Percentiles rank a stretch among this genome's conserved stretches.
These are phyloP conservation scores for Phylloscopus trochiloides DNA, from an alignment of 2,113 vertebrate genomes.

Conservation along the genomic window DNA sequence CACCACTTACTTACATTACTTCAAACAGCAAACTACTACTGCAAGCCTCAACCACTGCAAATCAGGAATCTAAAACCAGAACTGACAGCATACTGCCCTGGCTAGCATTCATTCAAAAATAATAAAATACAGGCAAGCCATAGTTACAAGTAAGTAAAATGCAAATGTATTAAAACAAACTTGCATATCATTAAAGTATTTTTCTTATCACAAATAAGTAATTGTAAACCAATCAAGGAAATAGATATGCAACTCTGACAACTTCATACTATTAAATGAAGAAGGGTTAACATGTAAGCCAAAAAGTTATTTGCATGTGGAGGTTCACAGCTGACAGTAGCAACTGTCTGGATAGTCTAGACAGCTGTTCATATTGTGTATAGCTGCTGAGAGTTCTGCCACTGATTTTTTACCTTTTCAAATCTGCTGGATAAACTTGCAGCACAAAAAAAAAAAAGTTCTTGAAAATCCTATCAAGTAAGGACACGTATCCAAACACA, in stretches of 20 bases:
- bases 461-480: not conserved
- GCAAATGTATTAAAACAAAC: not conserved
- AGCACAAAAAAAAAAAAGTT: not conserved
- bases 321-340: slow-evolving; percentile 76
- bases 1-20: not conserved
- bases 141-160: not conserved
- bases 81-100: not conserved
- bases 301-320: slow-evolving; percentile 70
- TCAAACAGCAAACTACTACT: not conserved
- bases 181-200: not conserved
- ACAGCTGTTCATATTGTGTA: slow-evolving; percentile 76
- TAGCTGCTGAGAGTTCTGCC: slow-evolving; percentile 50
- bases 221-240: not conserved
- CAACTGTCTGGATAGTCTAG: slow-evolving; percentile 77
- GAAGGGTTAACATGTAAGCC: slow-evolving; percentile 70
- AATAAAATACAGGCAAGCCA: not conserved
- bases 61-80: slow-evolving; percentile 44
- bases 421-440: slow-evolving; percentile 61
- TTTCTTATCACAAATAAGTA: not conserved
- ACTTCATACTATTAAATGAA: not conserved
- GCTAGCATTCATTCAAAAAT: not conserved
- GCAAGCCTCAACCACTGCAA: slow-evolving; percentile 2
- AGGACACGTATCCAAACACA: not conserved
- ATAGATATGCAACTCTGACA: not conserved
- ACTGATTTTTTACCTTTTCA: slow-evolving; percentile 74